Base-by-base conservation (phyloP, 2,888 invertebrate genomes). In the Chrysina gloriosa region DNA sequence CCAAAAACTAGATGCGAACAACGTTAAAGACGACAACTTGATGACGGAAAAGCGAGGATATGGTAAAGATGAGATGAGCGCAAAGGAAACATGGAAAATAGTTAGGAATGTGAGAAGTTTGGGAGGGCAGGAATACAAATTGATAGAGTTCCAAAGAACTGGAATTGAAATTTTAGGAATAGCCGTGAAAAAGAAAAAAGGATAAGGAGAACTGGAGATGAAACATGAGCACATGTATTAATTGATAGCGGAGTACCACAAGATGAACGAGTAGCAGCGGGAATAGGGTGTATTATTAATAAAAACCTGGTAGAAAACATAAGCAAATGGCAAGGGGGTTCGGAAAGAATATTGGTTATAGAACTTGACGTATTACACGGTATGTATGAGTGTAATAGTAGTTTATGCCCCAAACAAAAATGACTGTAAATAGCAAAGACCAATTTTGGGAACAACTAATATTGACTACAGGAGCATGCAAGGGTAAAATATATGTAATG, bases 341-440 rank as follows among this genome's bases (percentile, higher is more conserved):
- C 39, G n/a, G 65, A 68, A 16, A 68, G 68, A 42, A 50, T 68
- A 11, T 27, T 66, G 19, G 58, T 42, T 45, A 21, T 56, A 4
- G 29, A 27, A 65, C n/a, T 25, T 61, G 11, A 27, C n/a, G 23
- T 9, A 39, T 3, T 4, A 45, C 9, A 31, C 11, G 7, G 9
- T 65, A 25, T 31, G 9, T 21, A 67, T 48, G 34, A 66, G 63
- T 23, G 50, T 67, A 65, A 67, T 67, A 25, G 63, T 31, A 4
- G 34, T 63, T 29, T 67, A 67, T 63, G 67, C 63, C 3, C 47
- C 61, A 19, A 65, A 48, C 21, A 47, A 66, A 42, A 63, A 67
- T 42, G 47, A 66, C 5, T 9, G 19, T 5, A 6, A 11, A 31
- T 11, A 19, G n/a, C 9, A 66, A 58, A 19, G 42, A 66, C 7